A percentile compares a stretch with the other conserved stretches of the same genome.
phyloP scores from a whole-genome alignment of 1,140 invertebrate genomes.

The Scaptomyza pallida region DNA sequence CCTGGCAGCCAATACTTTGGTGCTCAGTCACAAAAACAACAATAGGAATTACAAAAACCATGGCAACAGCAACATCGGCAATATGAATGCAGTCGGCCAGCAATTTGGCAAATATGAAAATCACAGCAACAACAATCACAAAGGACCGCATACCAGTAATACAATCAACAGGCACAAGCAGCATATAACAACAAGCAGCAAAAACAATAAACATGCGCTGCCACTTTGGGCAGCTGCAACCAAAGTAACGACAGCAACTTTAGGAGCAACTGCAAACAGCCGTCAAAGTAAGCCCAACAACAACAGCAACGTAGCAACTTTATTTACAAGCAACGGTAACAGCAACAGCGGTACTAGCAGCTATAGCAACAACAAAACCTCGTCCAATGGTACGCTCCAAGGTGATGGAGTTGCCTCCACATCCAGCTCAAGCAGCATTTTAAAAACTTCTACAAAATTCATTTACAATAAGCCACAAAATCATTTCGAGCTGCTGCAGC shows the following conservation, averaged over 20 bases:
- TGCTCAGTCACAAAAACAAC: conserved; percentile 50
- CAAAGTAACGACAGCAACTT: conserved; percentile 31
- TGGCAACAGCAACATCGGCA: conserved; percentile 47
- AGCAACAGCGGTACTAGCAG: conserved; percentile 14
- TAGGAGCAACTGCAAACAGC: conserved; percentile 33
- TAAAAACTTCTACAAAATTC: conserved; percentile 79
- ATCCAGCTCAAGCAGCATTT: conserved; percentile 48
- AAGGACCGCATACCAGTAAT: conserved; percentile 58
- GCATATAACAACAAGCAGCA: conserved; percentile 22
- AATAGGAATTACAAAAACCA: conserved; percentile 46
- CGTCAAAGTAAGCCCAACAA: conserved; percentile 21
- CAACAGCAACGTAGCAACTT: conserved; percentile 33
- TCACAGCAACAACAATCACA: conserved; percentile 39
- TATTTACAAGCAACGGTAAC: conserved; percentile 15
- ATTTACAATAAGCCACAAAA: conserved; percentile 82
- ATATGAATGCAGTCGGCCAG: conserved; percentile 34
- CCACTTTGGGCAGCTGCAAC: conserved; percentile 32
- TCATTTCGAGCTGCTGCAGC: conserved; percentile 75
- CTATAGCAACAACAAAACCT: conserved; percentile 12
- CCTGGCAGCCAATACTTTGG: conserved; percentile 72
- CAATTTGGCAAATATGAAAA: conserved; percentile 53
- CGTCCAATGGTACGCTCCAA: conserved; percentile 22
- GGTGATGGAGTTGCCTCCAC: conserved; percentile 36
- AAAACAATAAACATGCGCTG: conserved; percentile 19
- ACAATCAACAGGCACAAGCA: conserved; percentile 30